A percentile compares a stretch with the other conserved stretches of the same genome.
Conservation (phyloP, 37 sponge, comb jelly and placozoan genomes). For the Aphrocallistes beatrix region DNA sequence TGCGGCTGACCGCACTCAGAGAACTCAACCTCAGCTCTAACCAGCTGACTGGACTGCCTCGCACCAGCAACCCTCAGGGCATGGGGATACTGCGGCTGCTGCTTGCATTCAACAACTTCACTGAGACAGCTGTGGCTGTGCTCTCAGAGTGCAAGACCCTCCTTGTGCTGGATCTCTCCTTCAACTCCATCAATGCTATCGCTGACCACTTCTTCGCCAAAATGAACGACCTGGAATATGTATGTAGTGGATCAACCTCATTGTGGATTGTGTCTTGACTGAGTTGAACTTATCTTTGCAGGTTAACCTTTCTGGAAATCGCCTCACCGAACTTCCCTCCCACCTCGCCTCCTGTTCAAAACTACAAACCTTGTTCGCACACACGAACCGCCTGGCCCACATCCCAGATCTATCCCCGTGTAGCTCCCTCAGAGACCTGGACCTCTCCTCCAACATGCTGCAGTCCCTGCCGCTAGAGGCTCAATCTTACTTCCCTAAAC, state of each 20-base stretch:
- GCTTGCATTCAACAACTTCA: background rate
- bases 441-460: background rate
- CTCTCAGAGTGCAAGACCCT: constrained; percentile 33
- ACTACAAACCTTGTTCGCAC: constrained; percentile 38
- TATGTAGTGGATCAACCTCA: background rate
- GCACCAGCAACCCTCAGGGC: background rate
- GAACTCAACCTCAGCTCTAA: background rate
- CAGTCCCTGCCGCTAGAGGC: constrained; percentile 7
- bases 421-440: background rate
- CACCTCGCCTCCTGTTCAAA: constrained; percentile 22
- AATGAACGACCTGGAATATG: background rate
- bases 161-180: constrained; percentile 46
- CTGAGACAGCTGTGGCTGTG: background rate
- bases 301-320: constrained; percentile 53
- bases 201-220: constrained; percentile 25
- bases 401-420: constrained; percentile 28
- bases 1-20: background rate
- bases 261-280: background rate
- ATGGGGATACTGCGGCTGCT: background rate
- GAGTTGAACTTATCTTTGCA: background rate
- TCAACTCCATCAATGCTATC: constrained; percentile 32
- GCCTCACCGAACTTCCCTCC: constrained; percentile 30
- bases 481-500: constrained; percentile 24
- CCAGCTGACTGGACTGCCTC: background rate
- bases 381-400: constrained; percentile 31